phyloP scores from a whole-genome alignment of 2,797 vertebrate genomes.

The Lepilemur ruficaudatus region DNA sequence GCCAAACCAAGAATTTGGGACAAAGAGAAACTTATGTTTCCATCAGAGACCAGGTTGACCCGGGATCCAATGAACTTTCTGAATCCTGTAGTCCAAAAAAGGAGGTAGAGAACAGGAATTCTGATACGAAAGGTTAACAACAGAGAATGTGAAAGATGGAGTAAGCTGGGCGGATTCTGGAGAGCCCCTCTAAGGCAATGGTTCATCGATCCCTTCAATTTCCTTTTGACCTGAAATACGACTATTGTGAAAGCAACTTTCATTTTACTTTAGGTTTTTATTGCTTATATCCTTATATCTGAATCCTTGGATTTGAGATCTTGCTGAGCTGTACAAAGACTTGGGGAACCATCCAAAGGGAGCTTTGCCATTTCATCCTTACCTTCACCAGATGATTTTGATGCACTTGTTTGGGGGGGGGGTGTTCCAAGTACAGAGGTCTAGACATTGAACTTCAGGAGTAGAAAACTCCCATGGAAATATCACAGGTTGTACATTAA shows the following conservation, averaged over 20 bases:
- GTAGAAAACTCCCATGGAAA: background rate
- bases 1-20: background rate
- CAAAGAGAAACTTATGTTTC: background rate
- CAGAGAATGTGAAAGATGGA: background rate
- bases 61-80: background rate
- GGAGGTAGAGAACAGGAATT: background rate
- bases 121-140: background rate
- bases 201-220: background rate
- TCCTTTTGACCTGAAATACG: background rate
- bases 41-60: background rate
- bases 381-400: background rate
- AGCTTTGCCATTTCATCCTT: background rate
- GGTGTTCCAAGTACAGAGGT: background rate
- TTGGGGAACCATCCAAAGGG: background rate
- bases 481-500: background rate
- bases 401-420: background rate
- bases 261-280: background rate
- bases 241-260: background rate
- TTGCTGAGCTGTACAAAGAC: background rate
- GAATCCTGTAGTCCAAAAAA: background rate
- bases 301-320: background rate
- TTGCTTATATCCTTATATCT: background rate
- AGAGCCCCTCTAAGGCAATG: background rate
- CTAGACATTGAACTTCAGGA: background rate
- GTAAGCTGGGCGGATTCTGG: background rate